Evolutionary conservation across 2,113 vertebrate species (phyloP).

Genomic region (Bothrops jararaca): DNA sequence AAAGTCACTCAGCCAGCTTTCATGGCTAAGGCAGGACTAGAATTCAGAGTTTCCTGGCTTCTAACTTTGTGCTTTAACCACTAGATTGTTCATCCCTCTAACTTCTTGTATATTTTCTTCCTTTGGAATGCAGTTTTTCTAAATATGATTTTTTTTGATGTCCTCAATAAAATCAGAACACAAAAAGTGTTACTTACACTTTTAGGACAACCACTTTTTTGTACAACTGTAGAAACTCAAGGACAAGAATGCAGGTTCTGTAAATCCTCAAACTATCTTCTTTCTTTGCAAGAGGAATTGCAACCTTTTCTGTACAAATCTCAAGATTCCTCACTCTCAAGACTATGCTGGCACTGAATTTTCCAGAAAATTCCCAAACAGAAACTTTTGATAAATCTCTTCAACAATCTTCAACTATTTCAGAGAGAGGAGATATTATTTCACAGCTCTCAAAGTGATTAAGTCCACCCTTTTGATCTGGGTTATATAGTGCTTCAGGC

Average conservation of each 20-base stretch:
- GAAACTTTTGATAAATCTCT: not conserved
- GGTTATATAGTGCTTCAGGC: not conserved
- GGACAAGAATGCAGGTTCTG: not conserved
- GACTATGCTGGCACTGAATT: not conserved
- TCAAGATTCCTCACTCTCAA: not conserved
- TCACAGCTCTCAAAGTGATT: not conserved
- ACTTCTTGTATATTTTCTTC: not conserved
- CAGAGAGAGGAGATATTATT: not conserved
- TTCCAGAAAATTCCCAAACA: not conserved
- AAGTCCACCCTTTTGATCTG: not conserved
- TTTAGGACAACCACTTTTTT: not conserved
- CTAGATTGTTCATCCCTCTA: not conserved
- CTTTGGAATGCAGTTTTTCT: not conserved
- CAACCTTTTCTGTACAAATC: not conserved
- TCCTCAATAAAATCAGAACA: not conserved
- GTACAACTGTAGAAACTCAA: not conserved
- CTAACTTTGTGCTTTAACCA: not conserved
- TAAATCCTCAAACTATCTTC: not conserved
- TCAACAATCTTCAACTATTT: not conserved
- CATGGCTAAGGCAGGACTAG: not conserved
- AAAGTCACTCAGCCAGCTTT: not conserved
- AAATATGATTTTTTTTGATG: not conserved
- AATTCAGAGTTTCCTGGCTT: not conserved
- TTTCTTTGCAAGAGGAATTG: not conserved
- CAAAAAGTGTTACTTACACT: not conserved